Conservation (phyloP, 2,888 invertebrate genomes). For the Himalopsyche kuldschensis region DNA sequence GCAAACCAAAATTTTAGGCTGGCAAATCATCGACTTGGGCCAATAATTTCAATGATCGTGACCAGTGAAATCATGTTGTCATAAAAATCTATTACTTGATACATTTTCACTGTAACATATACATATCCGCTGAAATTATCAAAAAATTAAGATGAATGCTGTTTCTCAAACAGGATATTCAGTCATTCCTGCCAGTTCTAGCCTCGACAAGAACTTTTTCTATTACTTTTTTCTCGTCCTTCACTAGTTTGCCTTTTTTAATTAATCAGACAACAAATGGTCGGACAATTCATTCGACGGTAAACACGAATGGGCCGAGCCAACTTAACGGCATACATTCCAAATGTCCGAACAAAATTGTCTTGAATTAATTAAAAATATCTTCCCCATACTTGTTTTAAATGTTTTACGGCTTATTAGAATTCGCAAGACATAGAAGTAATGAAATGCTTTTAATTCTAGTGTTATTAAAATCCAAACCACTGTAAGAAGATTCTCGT, state of each 20-base stretch:
- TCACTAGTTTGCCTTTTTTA: conserved; percentile 14
- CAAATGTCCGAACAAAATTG: neutral
- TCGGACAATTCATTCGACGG: neutral
- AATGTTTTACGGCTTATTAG: neutral
- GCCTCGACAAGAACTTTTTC: conserved; percentile 7
- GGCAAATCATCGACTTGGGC: too few relatives aligned
- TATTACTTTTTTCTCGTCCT: neutral
- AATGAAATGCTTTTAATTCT: too few relatives aligned
- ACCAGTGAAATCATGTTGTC: too few relatives aligned
- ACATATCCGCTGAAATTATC: too few relatives aligned
- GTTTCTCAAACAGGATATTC: neutral
- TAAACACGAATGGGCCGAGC: neutral
- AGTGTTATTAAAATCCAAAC: too few relatives aligned
- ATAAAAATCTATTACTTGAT: too few relatives aligned
- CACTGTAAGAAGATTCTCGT: too few relatives aligned
- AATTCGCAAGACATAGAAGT: too few relatives aligned
- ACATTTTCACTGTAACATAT: too few relatives aligned
- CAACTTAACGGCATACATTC: neutral
- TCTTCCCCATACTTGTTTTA: neutral
- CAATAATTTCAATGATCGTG: too few relatives aligned
- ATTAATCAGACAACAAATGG: conserved; percentile 18
- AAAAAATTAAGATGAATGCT: neutral
- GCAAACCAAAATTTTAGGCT: too few relatives aligned
- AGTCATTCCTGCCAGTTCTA: neutral
- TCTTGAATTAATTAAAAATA: neutral